Percentiles rank a stretch among this genome's conserved stretches.
Evolutionary conservation across 2,113 vertebrate species (phyloP).

Genomic region (Paralichthys olivaceus): DNA sequence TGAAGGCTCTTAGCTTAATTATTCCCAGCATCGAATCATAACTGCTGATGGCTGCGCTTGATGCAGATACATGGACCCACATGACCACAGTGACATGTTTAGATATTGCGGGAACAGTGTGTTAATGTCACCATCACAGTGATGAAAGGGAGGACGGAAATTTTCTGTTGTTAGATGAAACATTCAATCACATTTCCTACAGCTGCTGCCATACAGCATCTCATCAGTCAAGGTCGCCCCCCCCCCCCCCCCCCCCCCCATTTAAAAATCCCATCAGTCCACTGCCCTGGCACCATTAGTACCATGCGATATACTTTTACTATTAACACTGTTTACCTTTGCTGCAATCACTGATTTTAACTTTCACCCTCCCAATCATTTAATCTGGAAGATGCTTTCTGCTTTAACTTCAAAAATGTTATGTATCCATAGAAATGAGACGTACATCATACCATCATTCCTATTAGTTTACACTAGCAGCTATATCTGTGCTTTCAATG

Average conservation of each 20-base stretch:
- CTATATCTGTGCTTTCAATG: not conserved
- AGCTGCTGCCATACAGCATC: not conserved
- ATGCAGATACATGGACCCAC: not conserved
- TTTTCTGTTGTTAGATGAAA: not conserved
- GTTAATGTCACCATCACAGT: constrained; percentile 22
- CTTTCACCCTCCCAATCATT: not conserved
- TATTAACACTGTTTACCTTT: not conserved
- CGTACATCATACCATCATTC: no score
- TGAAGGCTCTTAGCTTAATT: constrained; percentile 23
- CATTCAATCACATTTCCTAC: not conserved
- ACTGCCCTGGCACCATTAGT: not conserved
- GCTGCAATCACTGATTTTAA: not conserved
- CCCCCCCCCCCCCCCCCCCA: no score
- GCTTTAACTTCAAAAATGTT: not conserved
- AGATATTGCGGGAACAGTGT: constrained; percentile 4
- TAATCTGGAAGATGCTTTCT: not conserved
- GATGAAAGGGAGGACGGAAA: constrained; percentile 12
- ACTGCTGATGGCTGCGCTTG: not conserved
- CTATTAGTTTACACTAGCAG: no score
- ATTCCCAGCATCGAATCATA: constrained; percentile 5
- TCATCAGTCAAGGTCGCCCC: constrained; percentile 14
- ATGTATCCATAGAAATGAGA: not conserved
- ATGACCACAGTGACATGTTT: constrained; percentile 8
- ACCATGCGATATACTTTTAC: not conserved
- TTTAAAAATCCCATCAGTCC: not conserved